These are phyloP conservation scores for Somateria mollissima DNA, from an alignment of 2,797 vertebrate species.

Conservation along the genomic window DNA sequence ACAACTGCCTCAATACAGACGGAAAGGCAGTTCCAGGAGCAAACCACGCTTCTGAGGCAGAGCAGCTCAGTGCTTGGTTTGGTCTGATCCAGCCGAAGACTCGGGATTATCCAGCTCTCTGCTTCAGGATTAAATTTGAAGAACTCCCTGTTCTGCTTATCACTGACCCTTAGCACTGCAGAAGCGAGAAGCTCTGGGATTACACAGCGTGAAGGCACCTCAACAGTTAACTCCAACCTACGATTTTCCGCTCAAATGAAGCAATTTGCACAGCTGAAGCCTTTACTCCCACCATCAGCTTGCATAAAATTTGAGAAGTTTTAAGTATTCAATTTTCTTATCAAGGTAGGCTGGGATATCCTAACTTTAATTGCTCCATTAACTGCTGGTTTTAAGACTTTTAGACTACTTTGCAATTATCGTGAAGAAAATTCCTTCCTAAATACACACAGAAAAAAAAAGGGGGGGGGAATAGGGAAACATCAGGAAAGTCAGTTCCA, in stretches of 20 bases:
- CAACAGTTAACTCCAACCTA: neutral
- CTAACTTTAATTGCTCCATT: slow-evolving; percentile 19
- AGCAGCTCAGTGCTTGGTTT: neutral
- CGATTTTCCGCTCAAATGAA: neutral
- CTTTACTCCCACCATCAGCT: neutral
- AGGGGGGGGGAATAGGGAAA: accelerated
- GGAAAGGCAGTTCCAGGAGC: neutral
- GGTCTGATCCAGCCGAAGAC: neutral
- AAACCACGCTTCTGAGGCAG: neutral
- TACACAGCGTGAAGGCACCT: neutral
- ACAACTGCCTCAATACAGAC: accelerated
- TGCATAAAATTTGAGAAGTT: neutral
- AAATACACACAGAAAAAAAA: neutral
- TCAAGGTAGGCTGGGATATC: slow-evolving; percentile 11
- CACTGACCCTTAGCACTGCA: accelerated
- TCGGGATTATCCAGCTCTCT: neutral
- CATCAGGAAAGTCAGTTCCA: neutral
- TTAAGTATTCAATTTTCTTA: neutral
- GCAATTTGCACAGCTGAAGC: neutral
- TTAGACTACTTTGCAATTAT: neutral
- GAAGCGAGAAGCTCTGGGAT: neutral
- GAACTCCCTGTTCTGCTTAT: neutral
- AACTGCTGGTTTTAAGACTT: neutral
- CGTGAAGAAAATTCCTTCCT: neutral
- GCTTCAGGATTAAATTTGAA: neutral